Conservation (phyloP, 2,797 vertebrate species). For the Pipistrellus pygmaeus region DNA sequence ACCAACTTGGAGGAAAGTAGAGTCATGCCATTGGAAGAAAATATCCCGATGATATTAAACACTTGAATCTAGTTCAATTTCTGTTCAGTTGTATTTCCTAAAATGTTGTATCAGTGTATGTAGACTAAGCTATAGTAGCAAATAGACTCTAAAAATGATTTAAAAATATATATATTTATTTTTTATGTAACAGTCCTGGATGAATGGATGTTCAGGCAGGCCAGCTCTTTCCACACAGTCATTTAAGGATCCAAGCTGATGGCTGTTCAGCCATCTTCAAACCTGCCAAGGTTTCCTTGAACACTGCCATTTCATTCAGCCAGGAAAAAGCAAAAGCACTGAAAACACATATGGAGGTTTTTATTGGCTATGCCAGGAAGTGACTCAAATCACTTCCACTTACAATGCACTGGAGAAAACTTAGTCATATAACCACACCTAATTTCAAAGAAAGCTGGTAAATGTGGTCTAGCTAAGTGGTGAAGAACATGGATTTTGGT, state of each 20-base stretch:
- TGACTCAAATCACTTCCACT: slow-evolving; percentile 48
- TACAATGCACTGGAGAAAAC: slow-evolving; percentile 32
- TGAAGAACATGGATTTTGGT: neutral
- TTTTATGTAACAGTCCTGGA: neutral
- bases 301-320: neutral
- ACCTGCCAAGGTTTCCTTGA: slow-evolving; percentile 15
- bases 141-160: slow-evolving; percentile 28
- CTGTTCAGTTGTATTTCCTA: slow-evolving; percentile 31
- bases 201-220: neutral
- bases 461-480: neutral
- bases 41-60: neutral
- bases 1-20: neutral
- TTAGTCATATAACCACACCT: neutral
- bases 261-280: neutral
- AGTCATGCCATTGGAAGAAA: neutral
- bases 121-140: neutral
- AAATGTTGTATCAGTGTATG: neutral
- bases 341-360: slow-evolving; percentile 43
- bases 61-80: slow-evolving; percentile 17
- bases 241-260: neutral
- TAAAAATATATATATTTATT: neutral
- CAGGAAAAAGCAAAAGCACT: neutral
- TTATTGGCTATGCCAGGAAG: slow-evolving; percentile 33
- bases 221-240: neutral
- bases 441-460: slow-evolving; percentile 22